Evolutionary conservation across 2,888 invertebrate species (phyloP), one percentile per base, ranked within the genome.

Genomic region (Lobophora halterata): DNA sequence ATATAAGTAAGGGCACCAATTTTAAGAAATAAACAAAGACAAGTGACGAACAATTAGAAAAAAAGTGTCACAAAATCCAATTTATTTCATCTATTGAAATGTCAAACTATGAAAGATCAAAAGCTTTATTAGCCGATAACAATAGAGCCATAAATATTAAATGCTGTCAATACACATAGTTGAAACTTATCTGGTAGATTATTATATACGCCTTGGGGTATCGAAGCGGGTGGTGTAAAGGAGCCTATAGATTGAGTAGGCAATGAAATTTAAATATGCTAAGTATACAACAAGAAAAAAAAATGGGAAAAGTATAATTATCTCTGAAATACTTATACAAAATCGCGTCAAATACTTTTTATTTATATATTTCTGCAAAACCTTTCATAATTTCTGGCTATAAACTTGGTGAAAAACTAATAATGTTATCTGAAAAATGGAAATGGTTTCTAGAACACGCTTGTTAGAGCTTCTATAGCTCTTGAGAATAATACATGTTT

Each of bases 121-220:
- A 8, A 23, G 42, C 33, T 37, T 48, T 53, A 50, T 43, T 46
- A 45, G 49, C 51, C 61, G 81, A 85, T 83, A 85, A 85, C 83
- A 83, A 85, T 79, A 66, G 70, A 61, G 31, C 73, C 73, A 87
- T 87, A 87, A 86, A 87, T 87, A 83, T 83, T 78, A 50, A 72
- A 68, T 57, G 66, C 79, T 85, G 86, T 87, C 86, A 86, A 87
- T 87, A 85, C 75, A 74, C 62, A 75, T 71, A 76, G 52, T 51
- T 49, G 47, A 53, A 78, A 81, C 72, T 82, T 86, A 86, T 86
- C 86, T 83, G 53, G 46, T 65, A 76, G 83, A 82, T 85, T 79
- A 80, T 80, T 83, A 79, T 85, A 85, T 77, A 74, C 81, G 86
- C 86, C 83, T 57, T 67, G 62, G 82, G 86, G 73, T 59, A 67